Conservation (phyloP, 2,888 invertebrate species). For the Stenoptilia bipunctidactyla region DNA sequence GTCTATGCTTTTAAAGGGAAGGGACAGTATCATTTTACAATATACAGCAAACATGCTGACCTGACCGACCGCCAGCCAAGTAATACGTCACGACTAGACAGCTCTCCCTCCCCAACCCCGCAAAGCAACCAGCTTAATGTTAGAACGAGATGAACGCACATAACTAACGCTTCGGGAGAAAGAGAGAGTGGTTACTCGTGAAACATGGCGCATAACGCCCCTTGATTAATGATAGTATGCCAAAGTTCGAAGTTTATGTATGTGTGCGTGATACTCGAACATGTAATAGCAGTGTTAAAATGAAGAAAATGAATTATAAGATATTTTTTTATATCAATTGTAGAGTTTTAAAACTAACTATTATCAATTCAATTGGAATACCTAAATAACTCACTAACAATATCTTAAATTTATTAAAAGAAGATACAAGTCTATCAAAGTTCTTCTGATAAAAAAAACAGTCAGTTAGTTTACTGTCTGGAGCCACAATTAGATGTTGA, state of each 20-base stretch:
- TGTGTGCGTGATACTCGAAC: conserved; percentile 49
- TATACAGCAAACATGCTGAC: conserved; percentile 37
- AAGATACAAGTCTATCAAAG: too few species aligned
- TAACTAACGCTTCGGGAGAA: conserved; percentile 39
- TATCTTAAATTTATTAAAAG: too few species aligned
- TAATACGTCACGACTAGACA: conserved; percentile 71
- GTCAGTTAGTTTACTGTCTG: neutral
- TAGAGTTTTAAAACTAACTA: too few species aligned
- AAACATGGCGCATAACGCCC: conserved; percentile 73
- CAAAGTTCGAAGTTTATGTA: conserved; percentile 66
- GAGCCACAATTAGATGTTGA: neutral
- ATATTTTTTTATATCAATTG: too few species aligned
- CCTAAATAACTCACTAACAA: too few species aligned
- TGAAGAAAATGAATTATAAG: neutral
- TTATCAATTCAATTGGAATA: too few species aligned
- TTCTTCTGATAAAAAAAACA: too few species aligned
- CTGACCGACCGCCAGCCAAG: conserved; percentile 53
- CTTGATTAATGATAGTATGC: conserved; percentile 70
- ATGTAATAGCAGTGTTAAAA: conserved; percentile 1
- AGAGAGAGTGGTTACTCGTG: conserved; percentile 53
- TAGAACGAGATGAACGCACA: conserved; percentile 45
- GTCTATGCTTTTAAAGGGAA: conserved; percentile 9
- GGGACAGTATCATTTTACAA: conserved; percentile 26
- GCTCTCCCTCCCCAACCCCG: conserved; percentile 49
- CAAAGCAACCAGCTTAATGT: conserved; percentile 45